Base-by-base conservation (phyloP, 92 coral and sea anemone species). In the Diadumene lineata region DNA sequence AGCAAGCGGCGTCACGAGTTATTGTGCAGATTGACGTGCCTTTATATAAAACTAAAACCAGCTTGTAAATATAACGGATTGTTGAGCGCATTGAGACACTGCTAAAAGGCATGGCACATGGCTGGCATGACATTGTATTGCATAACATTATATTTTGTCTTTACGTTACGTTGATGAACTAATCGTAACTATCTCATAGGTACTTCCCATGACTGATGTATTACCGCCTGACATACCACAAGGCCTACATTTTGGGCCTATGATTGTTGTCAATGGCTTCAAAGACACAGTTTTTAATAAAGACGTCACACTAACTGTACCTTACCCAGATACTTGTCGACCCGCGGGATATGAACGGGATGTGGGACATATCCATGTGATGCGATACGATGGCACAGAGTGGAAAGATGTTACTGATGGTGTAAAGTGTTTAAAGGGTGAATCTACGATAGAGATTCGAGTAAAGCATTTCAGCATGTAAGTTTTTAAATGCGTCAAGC, bases 191-290 rank as follows among this genome's bases (percentile, higher is more conserved):
- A 11, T 48, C n/a, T n/a, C n/a, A 0, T 30, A 56, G 77, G 46
- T 72, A 23, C 53, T 43, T 15, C 48, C 46, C 1, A 38, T 15
- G 34, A 7, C 31, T 7, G 32, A 72, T 26, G 48, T 72, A 15
- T 11, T 28, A 11, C 46, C 18, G 26, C 17, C 15, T 30, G 60
- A 74, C 62, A 48, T 44, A 0, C 4, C 58, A 13, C 13, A 58
- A 1, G 68, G 13, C 48, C 6, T 32, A 0, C 58, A 60, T 34
- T 66, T 33, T 21, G 43, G 11, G 8, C 79, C 79, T 15, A 74
- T 74, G 18, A 23, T 74, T 15, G 27, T 28, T 31, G 58, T 74
- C 63, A 60, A 74, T 43, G 79, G 79, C 31, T 74, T 74, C 43
- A 44, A 60, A 31, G 34, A 22, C 0, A 53, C 34, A 18, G 28